Percentiles rank a stretch among this genome's conserved stretches.
phyloP scores from a whole-genome alignment of 2,797 vertebrate genomes.

The Bovichtus diacanthus region DNA sequence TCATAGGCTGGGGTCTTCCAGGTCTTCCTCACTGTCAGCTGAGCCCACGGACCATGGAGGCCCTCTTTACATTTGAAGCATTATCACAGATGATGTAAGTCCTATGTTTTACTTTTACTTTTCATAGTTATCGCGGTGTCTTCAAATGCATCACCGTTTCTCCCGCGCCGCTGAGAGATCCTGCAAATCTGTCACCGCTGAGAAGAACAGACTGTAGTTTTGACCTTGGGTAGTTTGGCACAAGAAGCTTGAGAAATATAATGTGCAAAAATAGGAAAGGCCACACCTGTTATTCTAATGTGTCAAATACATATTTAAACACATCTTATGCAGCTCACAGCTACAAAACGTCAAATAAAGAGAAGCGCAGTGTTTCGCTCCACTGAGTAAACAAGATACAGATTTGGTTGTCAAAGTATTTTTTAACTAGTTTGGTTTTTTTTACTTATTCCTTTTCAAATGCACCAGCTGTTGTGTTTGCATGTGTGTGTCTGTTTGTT shows the following conservation, averaged over 20 bases:
- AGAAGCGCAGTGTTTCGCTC: not conserved
- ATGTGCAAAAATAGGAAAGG: not conserved
- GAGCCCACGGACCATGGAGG: not conserved
- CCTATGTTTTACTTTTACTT: fast-evolving
- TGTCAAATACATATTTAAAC: not conserved
- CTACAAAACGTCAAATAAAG: not conserved
- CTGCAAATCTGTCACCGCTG: not conserved
- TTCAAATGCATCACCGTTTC: not conserved
- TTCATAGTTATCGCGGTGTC: not conserved
- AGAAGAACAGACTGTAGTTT: not conserved
- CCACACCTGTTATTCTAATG: not conserved
- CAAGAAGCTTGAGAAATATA: not conserved
- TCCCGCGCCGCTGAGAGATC: not conserved
- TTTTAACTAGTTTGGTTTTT: not conserved
- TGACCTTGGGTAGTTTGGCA: not conserved
- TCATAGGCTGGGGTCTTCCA: not conserved
- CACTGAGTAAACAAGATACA: not conserved
- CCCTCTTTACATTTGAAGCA: not conserved
- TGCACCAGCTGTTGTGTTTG: no score
- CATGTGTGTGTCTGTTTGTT: not conserved
- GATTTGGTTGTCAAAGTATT: no score
- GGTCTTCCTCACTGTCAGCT: not conserved
- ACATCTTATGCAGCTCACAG: not conserved
- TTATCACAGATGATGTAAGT: not conserved
- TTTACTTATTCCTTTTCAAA: not conserved